A percentile compares a stretch with the other conserved stretches of the same genome.
Evolutionary conservation across 2,888 invertebrate genomes (phyloP).

Genomic region (Heteromyza rotundicornis): DNA sequence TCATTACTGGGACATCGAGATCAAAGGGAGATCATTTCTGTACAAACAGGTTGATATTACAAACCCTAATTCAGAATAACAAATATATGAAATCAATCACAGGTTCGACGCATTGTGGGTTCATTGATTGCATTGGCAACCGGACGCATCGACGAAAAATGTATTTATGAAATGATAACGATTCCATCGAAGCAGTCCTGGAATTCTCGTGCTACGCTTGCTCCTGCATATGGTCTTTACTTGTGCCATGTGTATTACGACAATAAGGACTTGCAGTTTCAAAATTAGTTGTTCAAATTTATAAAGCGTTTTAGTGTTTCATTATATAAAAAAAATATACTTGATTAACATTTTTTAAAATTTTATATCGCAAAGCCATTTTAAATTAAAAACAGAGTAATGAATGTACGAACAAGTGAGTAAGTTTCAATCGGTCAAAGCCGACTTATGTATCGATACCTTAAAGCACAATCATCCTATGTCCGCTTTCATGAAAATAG

Average conservation of each 20-base stretch:
- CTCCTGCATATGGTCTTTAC: slow-evolving; percentile 75
- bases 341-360: background rate
- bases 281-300: background rate
- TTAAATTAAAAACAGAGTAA: too few species aligned
- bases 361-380: too few species aligned
- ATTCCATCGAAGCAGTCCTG: slow-evolving; percentile 77
- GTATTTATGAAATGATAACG: slow-evolving; percentile 78
- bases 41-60: slow-evolving; percentile 74
- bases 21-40: slow-evolving; percentile 73
- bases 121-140: slow-evolving; percentile 70
- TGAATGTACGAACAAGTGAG: too few species aligned
- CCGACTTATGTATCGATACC: too few species aligned
- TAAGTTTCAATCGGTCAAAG: too few species aligned
- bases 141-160: slow-evolving; percentile 68
- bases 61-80: too few species aligned
- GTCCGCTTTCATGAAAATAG: too few species aligned
- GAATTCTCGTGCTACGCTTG: slow-evolving; percentile 64
- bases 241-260: slow-evolving; percentile 75
- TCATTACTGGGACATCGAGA: slow-evolving; percentile 72
- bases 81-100: slow-evolving; percentile 32
- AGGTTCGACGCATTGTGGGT: slow-evolving; percentile 82
- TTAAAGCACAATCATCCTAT: too few species aligned
- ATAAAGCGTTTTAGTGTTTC: background rate
- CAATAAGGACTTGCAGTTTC: slow-evolving; percentile 65
- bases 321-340: background rate